Percentiles rank a stretch among this genome's conserved stretches.
phyloP scores from a whole-genome alignment of 2,888 invertebrate species.

The Aphidius colemani region DNA sequence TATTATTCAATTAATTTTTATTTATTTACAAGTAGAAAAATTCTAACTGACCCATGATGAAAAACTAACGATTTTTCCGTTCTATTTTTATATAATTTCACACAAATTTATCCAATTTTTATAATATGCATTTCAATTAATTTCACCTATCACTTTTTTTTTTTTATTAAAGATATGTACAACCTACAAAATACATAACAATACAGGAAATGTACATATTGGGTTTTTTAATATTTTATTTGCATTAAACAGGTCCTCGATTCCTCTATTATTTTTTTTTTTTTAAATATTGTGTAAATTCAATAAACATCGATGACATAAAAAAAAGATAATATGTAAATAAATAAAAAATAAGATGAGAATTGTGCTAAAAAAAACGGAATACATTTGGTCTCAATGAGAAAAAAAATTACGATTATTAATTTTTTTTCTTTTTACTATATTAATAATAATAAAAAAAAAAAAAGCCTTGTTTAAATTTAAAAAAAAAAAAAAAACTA shows the following conservation, averaged over 20 bases:
- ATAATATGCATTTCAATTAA: constrained; percentile 9
- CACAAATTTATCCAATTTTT: constrained; percentile 1
- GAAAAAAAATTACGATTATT: no score
- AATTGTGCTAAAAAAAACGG: no score
- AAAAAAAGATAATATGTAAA: no score
- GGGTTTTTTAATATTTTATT: not conserved
- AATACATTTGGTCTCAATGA: no score
- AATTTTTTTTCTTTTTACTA: no score
- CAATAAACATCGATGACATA: constrained; percentile 12
- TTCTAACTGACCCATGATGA: constrained; percentile 12
- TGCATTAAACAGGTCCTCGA: not conserved
- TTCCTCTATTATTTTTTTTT: not conserved
- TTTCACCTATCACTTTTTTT: constrained; percentile 26
- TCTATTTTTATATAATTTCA: not conserved
- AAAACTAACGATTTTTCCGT: constrained; percentile 15
- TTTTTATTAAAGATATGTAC: constrained; percentile 47
- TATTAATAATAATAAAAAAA: no score
- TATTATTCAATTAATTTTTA: constrained; percentile 13
- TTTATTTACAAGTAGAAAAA: constrained; percentile 32
- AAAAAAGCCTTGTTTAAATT: no score
- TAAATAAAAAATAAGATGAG: no score
- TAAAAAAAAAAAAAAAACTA: no score
- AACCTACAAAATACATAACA: constrained; percentile 55
- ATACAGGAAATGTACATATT: constrained; percentile 54
- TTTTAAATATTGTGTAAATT: constrained; percentile 15